Conservation (phyloP, 2,888 invertebrate species). For the Biston stratarius region DNA sequence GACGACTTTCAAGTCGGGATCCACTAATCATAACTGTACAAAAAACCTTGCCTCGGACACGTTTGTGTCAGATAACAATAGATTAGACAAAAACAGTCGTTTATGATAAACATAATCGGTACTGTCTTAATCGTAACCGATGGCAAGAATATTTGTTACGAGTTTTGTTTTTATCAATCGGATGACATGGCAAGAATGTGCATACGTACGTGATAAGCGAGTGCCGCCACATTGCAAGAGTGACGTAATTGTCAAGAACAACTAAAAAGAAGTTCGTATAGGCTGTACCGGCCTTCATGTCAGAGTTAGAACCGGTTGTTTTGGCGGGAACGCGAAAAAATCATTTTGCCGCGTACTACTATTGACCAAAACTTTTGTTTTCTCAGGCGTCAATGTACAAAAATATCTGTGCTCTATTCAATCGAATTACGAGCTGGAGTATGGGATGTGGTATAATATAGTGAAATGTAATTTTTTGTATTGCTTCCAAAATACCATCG, state of each 20-base stretch:
- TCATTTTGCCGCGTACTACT: too few relatives aligned
- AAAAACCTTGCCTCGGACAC: conserved; percentile 44
- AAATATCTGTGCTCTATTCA: too few relatives aligned
- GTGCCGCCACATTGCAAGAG: not conserved
- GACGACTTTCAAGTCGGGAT: conserved; percentile 48
- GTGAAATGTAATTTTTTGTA: too few relatives aligned
- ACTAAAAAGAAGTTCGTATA: not conserved
- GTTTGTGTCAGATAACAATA: conserved; percentile 54
- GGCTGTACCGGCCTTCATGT: not conserved
- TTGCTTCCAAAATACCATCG: too few relatives aligned
- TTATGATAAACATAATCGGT: conserved; percentile 61
- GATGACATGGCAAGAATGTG: conserved; percentile 14
- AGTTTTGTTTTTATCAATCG: conserved; percentile 28
- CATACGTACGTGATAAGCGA: conserved; percentile 6
- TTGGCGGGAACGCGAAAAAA: too few relatives aligned
- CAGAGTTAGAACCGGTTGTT: too few relatives aligned
- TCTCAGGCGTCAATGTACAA: too few relatives aligned
- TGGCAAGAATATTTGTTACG: conserved; percentile 25
- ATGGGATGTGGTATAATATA: too few relatives aligned
- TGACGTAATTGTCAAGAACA: not conserved
- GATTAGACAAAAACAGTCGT: conserved; percentile 60
- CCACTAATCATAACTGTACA: conserved; percentile 53
- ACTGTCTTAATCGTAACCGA: conserved; percentile 51
- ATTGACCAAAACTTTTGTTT: too few relatives aligned
- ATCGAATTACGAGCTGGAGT: too few relatives aligned